phyloP scores from a whole-genome alignment of 2,888 invertebrate genomes.

The Hetaerina titia region DNA sequence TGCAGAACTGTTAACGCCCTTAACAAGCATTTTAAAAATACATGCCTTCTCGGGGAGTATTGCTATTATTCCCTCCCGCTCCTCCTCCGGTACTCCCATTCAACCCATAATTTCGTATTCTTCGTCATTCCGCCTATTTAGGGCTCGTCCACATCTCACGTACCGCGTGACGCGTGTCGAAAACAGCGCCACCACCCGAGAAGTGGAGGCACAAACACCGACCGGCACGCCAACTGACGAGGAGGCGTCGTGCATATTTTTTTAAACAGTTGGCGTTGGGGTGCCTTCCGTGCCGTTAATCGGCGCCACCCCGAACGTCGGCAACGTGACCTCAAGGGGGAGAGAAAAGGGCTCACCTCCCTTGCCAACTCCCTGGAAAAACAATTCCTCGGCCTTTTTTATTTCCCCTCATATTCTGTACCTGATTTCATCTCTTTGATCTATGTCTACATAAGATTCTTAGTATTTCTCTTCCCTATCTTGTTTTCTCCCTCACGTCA shows the following conservation, averaged over 20 bases:
- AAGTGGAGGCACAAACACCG: slow-evolving; percentile 27
- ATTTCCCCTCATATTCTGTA: not conserved
- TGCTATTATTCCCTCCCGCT: not conserved
- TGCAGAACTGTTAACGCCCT: not conserved
- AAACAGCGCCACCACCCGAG: slow-evolving; percentile 29
- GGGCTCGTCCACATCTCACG: slow-evolving; percentile 18
- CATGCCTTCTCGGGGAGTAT: not conserved
- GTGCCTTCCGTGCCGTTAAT: slow-evolving; percentile 49
- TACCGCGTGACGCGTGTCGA: slow-evolving; percentile 19
- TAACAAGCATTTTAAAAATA: not conserved
- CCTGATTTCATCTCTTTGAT: not conserved
- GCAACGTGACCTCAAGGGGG: slow-evolving; percentile 5
- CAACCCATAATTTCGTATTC: slow-evolving; percentile 24
- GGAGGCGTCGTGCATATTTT: slow-evolving; percentile 29
- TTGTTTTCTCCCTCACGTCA: not conserved
- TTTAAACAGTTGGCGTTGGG: not conserved
- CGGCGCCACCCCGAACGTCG: slow-evolving; percentile 8
- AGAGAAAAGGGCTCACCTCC: not conserved
- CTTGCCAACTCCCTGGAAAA: not conserved
- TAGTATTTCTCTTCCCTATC: not conserved
- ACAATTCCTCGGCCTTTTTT: not conserved
- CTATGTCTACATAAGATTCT: not conserved
- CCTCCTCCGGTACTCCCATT: not conserved
- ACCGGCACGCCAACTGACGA: slow-evolving; percentile 24
- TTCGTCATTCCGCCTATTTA: slow-evolving; percentile 35